phyloP scores from a whole-genome alignment of 2,888 invertebrate species.

The Polyploca ridens region DNA sequence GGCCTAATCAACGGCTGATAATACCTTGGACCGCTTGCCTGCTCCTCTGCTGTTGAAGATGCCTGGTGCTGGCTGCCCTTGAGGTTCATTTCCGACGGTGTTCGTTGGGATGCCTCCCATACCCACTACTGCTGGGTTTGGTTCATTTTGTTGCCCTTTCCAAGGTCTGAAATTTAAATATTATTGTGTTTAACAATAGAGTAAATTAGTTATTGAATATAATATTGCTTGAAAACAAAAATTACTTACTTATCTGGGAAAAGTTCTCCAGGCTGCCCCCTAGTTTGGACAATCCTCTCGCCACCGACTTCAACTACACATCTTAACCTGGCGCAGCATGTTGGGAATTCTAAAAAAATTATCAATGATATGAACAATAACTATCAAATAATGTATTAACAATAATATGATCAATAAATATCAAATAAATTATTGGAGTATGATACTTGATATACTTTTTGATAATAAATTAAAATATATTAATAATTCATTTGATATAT shows the following conservation, averaged over 20 bases:
- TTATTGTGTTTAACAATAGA: background rate
- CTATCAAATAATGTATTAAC: too few species aligned
- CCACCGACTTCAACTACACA: constrained; percentile 79
- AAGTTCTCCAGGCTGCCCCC: constrained; percentile 78
- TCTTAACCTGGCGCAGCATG: constrained; percentile 74
- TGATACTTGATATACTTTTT: too few species aligned
- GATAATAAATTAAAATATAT: too few species aligned
- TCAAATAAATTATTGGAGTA: too few species aligned
- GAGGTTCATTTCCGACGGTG: constrained; percentile 65
- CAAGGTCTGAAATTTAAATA: constrained; percentile 59
- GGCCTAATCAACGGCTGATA: constrained; percentile 43
- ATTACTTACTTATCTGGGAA: constrained; percentile 78
- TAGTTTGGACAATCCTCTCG: constrained; percentile 76
- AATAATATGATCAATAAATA: too few species aligned
- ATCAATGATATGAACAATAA: background rate
- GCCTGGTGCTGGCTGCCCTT: constrained; percentile 69
- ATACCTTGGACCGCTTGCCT: constrained; percentile 72
- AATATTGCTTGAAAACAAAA: background rate
- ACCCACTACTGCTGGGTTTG: constrained; percentile 74
- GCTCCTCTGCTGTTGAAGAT: constrained; percentile 78
- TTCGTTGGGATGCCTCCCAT: constrained; percentile 73
- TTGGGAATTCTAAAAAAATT: constrained; percentile 67
- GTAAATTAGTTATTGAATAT: background rate
- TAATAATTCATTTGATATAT: too few species aligned
- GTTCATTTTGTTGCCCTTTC: constrained; percentile 80